phyloP scores from a whole-genome alignment of 2,888 invertebrate genomes.

The Phytoseiulus persimilis region DNA sequence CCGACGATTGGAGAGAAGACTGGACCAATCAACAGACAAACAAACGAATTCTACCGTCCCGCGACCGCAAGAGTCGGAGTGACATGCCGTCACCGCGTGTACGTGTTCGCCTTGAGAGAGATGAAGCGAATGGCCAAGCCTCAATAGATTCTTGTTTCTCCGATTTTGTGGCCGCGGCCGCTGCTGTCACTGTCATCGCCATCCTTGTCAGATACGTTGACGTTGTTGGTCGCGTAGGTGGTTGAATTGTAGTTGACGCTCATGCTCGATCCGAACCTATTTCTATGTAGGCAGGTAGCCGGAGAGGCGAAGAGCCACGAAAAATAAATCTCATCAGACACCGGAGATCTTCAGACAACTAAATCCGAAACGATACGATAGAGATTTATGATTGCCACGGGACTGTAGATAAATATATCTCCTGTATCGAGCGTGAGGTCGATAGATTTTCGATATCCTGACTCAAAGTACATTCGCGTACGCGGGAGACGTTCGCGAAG shows the following conservation, averaged over 20 bases:
- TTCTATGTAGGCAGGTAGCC: neutral
- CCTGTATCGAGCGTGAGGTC: neutral
- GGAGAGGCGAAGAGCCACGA: neutral
- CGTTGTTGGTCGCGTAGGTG: neutral
- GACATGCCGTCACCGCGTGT: neutral
- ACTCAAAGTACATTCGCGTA: neutral
- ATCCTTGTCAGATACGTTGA: neutral
- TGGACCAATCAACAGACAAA: neutral
- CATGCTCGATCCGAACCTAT: neutral
- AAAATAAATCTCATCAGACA: neutral
- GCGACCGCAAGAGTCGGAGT: neutral
- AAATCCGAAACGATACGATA: neutral
- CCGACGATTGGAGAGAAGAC: neutral
- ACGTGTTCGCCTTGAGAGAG: neutral
- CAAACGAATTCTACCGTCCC: neutral
- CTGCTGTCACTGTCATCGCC: neutral
- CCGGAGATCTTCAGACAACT: neutral
- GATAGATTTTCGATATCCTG: neutral
- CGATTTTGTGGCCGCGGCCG: neutral
- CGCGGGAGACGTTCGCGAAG: too few species aligned
- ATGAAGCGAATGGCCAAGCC: neutral
- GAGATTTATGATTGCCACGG: neutral
- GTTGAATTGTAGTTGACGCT: neutral
- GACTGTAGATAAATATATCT: neutral
- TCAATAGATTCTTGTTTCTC: neutral